phyloP scores from a whole-genome alignment of 2,888 invertebrate genomes.

The Syrista parreyssii region DNA sequence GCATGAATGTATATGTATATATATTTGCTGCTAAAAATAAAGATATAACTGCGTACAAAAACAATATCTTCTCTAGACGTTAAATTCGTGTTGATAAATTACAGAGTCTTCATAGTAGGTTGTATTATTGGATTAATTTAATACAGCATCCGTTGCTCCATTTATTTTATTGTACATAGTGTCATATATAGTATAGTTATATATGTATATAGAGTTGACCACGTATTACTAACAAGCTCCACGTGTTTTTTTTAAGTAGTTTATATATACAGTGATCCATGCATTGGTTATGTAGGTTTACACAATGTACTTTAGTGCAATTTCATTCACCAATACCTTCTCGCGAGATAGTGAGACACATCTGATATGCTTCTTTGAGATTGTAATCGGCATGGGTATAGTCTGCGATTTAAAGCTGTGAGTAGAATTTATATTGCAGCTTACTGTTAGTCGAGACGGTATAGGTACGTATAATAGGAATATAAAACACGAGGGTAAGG shows the following conservation, averaged over 20 bases:
- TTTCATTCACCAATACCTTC: neutral
- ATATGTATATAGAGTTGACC: neutral
- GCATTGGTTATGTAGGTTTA: neutral
- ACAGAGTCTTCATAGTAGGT: neutral
- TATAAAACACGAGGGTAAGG: neutral
- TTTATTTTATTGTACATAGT: neutral
- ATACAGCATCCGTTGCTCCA: neutral
- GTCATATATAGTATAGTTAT: neutral
- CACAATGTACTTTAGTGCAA: neutral
- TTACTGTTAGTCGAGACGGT: neutral
- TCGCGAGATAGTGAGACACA: neutral
- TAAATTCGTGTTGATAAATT: neutral
- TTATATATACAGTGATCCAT: neutral
- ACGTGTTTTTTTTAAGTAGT: neutral
- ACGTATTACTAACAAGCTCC: neutral
- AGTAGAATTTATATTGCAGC: neutral
- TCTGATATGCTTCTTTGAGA: neutral
- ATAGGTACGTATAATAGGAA: neutral
- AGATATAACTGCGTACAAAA: neutral
- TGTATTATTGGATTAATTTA: neutral
- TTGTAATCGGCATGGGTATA: neutral
- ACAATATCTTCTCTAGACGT: neutral
- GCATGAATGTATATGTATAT: neutral
- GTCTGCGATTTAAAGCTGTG: neutral
- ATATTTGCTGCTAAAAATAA: neutral